phyloP scores from a whole-genome alignment of 2,797 vertebrate species.

The Lutjanus argentimaculatus region DNA sequence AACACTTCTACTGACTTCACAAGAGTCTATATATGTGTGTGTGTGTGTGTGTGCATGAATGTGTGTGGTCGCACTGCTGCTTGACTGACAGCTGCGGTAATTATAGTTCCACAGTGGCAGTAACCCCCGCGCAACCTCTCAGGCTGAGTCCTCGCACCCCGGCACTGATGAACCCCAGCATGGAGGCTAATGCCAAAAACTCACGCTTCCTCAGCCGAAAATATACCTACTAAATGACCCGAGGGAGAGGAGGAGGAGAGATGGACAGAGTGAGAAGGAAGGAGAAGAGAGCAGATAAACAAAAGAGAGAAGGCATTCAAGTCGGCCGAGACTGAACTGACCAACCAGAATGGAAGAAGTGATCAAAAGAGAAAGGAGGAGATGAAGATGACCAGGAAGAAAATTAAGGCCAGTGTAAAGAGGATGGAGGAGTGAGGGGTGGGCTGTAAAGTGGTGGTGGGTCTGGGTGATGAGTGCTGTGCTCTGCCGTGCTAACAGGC shows the following conservation, averaged over 20 bases:
- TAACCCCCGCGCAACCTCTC: constrained; percentile 75
- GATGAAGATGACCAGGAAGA: constrained; percentile 14
- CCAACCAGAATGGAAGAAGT: constrained; percentile 3
- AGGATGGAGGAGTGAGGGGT: constrained; percentile 3
- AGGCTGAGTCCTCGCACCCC: constrained; percentile 66
- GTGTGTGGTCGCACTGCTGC: constrained; percentile 35
- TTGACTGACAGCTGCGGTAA: constrained; percentile 83
- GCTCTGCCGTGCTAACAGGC: constrained; percentile 58
- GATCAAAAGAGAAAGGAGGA: constrained; percentile 36
- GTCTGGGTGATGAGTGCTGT: too few relatives aligned
- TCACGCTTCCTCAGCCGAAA: constrained; percentile 49
- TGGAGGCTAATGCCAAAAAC: constrained; percentile 56
- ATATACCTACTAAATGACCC: constrained; percentile 51
- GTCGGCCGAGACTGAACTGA: constrained; percentile 8
- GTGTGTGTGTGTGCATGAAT: background rate
- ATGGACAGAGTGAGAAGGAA: constrained; percentile 3
- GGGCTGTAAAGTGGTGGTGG: constrained; percentile 18
- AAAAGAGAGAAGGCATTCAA: constrained; percentile 5
- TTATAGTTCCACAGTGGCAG: constrained; percentile 76
- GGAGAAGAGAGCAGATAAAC: constrained; percentile 11
- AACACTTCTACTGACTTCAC: constrained; percentile 29
- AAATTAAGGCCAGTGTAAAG: constrained; percentile 33
- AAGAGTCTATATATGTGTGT: background rate
- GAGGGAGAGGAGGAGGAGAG: constrained; percentile 6
- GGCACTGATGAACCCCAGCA: constrained; percentile 56